These are phyloP conservation scores for Clistopyga incitator DNA, from an alignment of 2,888 invertebrate species.

Conservation along the genomic window DNA sequence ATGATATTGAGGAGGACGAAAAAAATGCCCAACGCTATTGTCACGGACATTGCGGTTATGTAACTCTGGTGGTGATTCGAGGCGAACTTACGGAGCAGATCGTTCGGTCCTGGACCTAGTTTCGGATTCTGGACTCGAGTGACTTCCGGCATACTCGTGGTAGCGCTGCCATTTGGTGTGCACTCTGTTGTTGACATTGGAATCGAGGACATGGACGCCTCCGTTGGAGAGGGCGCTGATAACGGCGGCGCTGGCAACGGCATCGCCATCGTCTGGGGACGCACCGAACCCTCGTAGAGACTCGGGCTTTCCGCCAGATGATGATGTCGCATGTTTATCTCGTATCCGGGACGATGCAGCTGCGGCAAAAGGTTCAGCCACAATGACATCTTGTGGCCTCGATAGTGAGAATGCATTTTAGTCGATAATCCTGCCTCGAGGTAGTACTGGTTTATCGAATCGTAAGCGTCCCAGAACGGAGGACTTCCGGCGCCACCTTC, in stretches of 20 bases:
- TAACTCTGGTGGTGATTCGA: conserved; percentile 94
- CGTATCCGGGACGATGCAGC: conserved; percentile 94
- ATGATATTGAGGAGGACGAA: conserved; percentile 92
- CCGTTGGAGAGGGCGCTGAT: conserved; percentile 85
- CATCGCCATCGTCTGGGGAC: conserved; percentile 90
- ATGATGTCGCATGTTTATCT: conserved; percentile 94
- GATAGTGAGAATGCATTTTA: conserved; percentile 95
- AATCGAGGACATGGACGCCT: conserved; percentile 81
- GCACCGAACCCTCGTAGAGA: conserved; percentile 88
- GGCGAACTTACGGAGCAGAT: conserved; percentile 91
- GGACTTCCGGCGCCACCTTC: conserved; percentile 85
- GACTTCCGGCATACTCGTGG: conserved; percentile 73
- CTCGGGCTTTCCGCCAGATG: conserved; percentile 90
- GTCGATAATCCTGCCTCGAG: conserved; percentile 87
- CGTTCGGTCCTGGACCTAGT: conserved; percentile 88
- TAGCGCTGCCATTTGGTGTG: conserved; percentile 87
- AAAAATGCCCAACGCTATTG: conserved; percentile 94
- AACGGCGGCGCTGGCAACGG: conserved; percentile 86
- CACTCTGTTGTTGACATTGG: conserved; percentile 89
- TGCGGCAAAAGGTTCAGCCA: conserved; percentile 97
- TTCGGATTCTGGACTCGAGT: conserved; percentile 79
- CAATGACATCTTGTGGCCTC: conserved; percentile 96
- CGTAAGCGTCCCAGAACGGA: conserved; percentile 96
- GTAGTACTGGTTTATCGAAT: conserved; percentile 95
- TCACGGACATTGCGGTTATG: conserved; percentile 94